phyloP scores from a whole-genome alignment of 53 echinoderm and acorn worm genomes.

The Holothuria scabra region DNA sequence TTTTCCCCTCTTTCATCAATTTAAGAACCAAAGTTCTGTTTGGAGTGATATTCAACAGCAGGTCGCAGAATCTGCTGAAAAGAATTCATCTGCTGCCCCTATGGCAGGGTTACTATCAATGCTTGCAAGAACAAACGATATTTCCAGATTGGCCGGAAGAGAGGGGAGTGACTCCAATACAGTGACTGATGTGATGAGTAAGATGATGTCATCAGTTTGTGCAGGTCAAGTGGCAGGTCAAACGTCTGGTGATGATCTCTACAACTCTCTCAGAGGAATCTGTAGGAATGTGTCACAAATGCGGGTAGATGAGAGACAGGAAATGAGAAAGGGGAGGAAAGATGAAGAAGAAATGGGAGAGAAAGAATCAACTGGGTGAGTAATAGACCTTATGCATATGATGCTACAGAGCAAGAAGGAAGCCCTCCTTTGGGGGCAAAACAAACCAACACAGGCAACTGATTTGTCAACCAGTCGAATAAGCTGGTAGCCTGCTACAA shows the following conservation, averaged over 20 bases:
- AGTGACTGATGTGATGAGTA: slow-evolving; percentile 25
- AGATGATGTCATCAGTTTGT: slow-evolving; percentile 67
- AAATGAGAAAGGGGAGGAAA: background rate
- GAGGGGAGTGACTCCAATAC: slow-evolving; percentile 4
- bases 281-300: slow-evolving; percentile 77
- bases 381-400: too few relatives aligned
- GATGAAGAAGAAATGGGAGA: slow-evolving; percentile 31
- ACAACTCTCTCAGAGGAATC: slow-evolving; percentile 68
- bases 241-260: slow-evolving; percentile 48
- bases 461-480: too few relatives aligned
- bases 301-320: slow-evolving; percentile 54
- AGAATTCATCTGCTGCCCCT: slow-evolving; percentile 44
- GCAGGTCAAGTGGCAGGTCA: slow-evolving; percentile 37
- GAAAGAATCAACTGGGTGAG: background rate
- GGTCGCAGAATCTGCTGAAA: slow-evolving; percentile 39
- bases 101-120: slow-evolving; percentile 62
- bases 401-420: too few relatives aligned
- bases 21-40: slow-evolving; percentile 70
- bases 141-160: background rate
- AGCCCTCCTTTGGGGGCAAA: too few relatives aligned
- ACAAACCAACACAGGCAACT: too few relatives aligned
- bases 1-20: background rate
- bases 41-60: slow-evolving; percentile 73
- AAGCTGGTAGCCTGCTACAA: too few relatives aligned
- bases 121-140: slow-evolving; percentile 51